phyloP scores from a whole-genome alignment of 1,140 invertebrate species.

The Cydia strobilella region DNA sequence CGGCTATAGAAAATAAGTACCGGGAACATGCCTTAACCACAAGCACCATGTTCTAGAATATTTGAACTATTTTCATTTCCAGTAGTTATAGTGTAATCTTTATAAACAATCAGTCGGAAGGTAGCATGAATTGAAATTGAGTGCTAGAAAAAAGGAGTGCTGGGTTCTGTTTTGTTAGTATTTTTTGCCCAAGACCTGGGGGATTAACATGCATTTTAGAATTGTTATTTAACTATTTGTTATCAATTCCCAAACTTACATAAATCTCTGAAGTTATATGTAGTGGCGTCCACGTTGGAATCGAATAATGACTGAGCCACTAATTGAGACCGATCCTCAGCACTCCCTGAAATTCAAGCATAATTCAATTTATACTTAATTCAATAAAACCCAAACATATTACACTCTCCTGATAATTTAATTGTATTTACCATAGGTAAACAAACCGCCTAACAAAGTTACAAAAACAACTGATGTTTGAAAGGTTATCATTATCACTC shows the following conservation, averaged over 20 bases:
- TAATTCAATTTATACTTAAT: constrained; percentile 73
- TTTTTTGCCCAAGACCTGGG: neutral
- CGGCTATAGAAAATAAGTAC: too few relatives aligned
- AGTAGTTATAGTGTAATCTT: too few relatives aligned
- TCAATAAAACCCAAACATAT: constrained; percentile 49
- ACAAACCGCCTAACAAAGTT: constrained; percentile 7
- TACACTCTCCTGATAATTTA: constrained; percentile 46
- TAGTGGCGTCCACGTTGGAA: constrained; percentile 43
- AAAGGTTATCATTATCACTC: constrained; percentile 40
- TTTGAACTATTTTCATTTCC: too few relatives aligned
- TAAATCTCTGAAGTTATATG: constrained; percentile 66
- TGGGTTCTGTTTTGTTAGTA: constrained; percentile 4
- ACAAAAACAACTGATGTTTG: constrained; percentile 2
- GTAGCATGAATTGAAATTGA: neutral
- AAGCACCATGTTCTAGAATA: too few relatives aligned
- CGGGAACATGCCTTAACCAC: too few relatives aligned
- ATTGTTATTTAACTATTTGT: neutral
- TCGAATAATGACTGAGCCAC: constrained; percentile 61
- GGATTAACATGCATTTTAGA: neutral
- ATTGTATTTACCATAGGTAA: constrained; percentile 41
- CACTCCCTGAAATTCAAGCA: constrained; percentile 58
- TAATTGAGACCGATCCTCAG: constrained; percentile 59
- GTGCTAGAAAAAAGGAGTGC: neutral
- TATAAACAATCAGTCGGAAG: neutral
- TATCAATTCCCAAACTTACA: constrained; percentile 51